Evolutionary conservation across 35 echinoderm and acorn worm genomes (phyloP).

Genomic region (Apostichopus parvimensis): DNA sequence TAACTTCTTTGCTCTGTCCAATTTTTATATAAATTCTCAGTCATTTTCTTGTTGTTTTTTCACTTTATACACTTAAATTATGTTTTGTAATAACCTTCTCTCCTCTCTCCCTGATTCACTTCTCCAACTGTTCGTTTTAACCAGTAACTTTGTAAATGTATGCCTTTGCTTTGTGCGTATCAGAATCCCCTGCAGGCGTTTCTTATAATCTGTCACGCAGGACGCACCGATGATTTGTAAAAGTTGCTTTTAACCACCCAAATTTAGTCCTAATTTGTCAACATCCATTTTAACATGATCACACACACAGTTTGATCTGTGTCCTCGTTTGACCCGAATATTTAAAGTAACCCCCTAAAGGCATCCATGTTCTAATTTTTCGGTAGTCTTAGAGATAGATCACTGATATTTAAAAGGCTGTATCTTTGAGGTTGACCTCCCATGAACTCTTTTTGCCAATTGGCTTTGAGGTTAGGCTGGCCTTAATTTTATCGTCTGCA

Average conservation of each 20-base stretch:
- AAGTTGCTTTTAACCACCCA: not conserved
- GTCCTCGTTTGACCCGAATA: not conserved
- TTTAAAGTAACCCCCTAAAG: not conserved
- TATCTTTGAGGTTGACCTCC: not conserved
- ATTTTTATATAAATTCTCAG: no score
- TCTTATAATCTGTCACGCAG: not conserved
- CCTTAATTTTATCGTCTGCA: not conserved
- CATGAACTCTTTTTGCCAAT: not conserved
- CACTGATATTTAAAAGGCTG: not conserved
- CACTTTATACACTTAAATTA: no score
- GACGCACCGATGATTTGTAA: not conserved
- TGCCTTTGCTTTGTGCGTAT: not conserved
- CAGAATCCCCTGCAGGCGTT: not conserved
- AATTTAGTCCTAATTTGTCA: not conserved
- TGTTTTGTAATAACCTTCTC: no score
- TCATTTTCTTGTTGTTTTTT: no score
- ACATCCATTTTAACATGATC: not conserved
- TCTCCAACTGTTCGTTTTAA: no score
- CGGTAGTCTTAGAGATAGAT: not conserved
- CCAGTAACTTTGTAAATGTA: not conserved
- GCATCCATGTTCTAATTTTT: not conserved
- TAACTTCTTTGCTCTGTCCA: no score
- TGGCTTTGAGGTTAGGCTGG: not conserved
- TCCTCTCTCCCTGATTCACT: no score
- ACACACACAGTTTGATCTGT: not conserved